Percentiles rank a stretch among this genome's conserved stretches.
Evolutionary conservation across 2,888 invertebrate species (phyloP).

Genomic region (Troilus luridus): DNA sequence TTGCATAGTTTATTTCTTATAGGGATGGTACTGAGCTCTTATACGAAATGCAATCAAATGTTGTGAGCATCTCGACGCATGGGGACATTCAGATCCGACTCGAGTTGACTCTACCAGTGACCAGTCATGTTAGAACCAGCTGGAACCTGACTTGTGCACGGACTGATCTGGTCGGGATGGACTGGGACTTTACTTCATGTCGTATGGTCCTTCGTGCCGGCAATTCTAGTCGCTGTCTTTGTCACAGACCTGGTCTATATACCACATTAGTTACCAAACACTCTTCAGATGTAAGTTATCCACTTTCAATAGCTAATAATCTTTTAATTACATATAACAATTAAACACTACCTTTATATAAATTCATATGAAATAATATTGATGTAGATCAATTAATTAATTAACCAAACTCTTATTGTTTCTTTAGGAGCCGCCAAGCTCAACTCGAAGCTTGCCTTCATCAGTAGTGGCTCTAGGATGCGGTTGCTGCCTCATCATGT

Average conservation of each 20-base stretch:
- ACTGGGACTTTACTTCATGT: constrained; percentile 77
- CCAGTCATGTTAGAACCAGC: constrained; percentile 32
- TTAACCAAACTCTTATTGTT: neutral
- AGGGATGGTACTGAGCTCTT: constrained; percentile 64
- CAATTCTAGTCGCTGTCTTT: constrained; percentile 75
- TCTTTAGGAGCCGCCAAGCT: neutral
- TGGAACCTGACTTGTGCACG: constrained; percentile 65
- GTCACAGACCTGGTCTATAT: constrained; percentile 76
- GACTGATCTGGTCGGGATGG: constrained; percentile 69
- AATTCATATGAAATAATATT: neutral
- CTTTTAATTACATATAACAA: neutral
- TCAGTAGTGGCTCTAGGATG: constrained; percentile 72
- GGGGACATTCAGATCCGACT: constrained; percentile 61
- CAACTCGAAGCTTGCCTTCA: constrained; percentile 9
- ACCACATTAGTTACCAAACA: constrained; percentile 74
- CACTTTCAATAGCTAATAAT: neutral
- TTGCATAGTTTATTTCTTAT: neutral
- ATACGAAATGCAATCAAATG: constrained; percentile 65
- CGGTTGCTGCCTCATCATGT: constrained; percentile 72
- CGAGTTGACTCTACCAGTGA: constrained; percentile 71
- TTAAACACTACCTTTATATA: neutral
- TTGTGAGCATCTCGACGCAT: constrained; percentile 62
- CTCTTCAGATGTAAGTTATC: constrained; percentile 47
- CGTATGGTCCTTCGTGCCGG: constrained; percentile 52
- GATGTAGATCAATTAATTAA: neutral